Base-by-base conservation (phyloP, 2,888 invertebrate genomes). In the Pyrocoelia pectoralis region DNA sequence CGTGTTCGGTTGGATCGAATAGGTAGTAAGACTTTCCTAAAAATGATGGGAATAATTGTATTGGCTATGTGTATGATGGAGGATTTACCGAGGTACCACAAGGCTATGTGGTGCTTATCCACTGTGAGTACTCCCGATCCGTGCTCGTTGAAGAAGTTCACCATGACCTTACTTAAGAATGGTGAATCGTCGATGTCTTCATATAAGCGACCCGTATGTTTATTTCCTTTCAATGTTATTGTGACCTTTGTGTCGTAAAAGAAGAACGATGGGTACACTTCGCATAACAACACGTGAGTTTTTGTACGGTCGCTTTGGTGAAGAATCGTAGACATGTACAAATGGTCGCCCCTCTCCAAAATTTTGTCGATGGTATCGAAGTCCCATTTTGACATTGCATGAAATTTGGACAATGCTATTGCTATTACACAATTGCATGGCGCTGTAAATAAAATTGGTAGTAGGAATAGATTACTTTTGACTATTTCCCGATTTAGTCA, bases 381-480 rank as follows among this genome's bases (percentile, higher is more conserved):
- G 0, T 83, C 84, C 89, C 89, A 89, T 54, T 82, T 82, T 56
- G 84, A 82, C 50, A 86, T 85, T 64, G 84, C 83, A 72, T 82
- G 83, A 62, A 86, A 81, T 70, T 84, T 83, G 0, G 86, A 83
- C 66, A 85, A 80, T 29, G 84, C 83, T 66, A 85, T 84, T 1
- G 86, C 84, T 79, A 86, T 84, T 1, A 86, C 83, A 61, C 85
- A 85, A 81, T 85, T 85, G 1, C 85, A 82, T 17, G 65, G 61
- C 1, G 56, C 65, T 65, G 29, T 49, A 65, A 65, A 2, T 24
- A 48, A 14, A 18, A 9, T n/a, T n/a, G n/a, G n/a, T n/a, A n/a
- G n/a, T n/a, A n/a, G n/a, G n/a, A n/a, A n/a, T n/a, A n/a, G n/a
- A n/a, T n/a, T 12, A 9, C 14, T 15, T 3, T 24, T 24, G 24